These are phyloP conservation scores for Zosterops japonicus DNA, from an alignment of 2,113 vertebrate species.

Conservation along the genomic window DNA sequence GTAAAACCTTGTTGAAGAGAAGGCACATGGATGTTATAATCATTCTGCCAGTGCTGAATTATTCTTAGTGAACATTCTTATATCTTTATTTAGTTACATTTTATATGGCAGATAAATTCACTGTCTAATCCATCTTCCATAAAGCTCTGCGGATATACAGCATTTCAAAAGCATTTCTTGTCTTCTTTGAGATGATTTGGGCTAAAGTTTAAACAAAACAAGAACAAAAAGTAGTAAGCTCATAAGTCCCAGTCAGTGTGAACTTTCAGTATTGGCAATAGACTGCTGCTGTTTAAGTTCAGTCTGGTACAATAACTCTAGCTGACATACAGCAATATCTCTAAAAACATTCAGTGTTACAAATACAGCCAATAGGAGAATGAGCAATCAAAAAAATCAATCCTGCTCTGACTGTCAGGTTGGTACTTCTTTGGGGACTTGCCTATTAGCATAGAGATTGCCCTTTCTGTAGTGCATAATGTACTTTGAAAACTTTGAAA, in stretches of 20 bases:
- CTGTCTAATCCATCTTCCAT: background rate
- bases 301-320: background rate
- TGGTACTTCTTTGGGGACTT: background rate
- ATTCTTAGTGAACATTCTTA: background rate
- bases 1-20: background rate
- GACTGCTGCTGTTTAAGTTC: conserved; percentile 4
- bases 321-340: background rate
- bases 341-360: background rate
- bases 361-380: background rate
- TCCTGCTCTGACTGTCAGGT: background rate
- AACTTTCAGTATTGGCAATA: background rate
- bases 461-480: background rate
- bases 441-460: background rate
- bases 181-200: background rate
- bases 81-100: conserved; percentile 1
- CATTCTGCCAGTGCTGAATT: background rate
- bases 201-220: background rate
- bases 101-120: background rate
- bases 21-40: background rate
- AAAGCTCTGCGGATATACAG: background rate
- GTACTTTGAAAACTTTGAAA: background rate
- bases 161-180: background rate
- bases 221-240: background rate
- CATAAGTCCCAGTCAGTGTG: background rate
- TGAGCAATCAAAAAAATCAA: background rate